Percentiles rank a stretch among this genome's conserved stretches.
These are phyloP conservation scores for Harpegnathos saltator DNA, from an alignment of 1,140 invertebrate species.

Conservation along the genomic window DNA sequence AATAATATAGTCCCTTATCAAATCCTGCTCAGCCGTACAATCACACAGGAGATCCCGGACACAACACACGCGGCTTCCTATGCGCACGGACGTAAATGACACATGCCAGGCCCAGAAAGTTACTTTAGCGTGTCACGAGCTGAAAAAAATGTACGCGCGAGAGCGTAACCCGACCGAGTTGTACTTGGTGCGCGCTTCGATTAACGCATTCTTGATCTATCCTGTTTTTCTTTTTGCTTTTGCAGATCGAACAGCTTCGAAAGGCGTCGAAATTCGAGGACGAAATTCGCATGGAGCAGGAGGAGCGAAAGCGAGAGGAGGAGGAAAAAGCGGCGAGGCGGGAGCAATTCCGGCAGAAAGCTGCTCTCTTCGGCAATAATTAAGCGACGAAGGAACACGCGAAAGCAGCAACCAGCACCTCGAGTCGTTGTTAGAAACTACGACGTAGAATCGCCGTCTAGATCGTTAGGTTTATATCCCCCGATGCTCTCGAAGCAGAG, in stretches of 20 bases:
- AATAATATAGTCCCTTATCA: slow-evolving; percentile 1
- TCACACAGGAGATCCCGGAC: background rate
- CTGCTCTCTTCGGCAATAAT: slow-evolving; percentile 90
- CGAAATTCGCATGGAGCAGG: slow-evolving; percentile 94
- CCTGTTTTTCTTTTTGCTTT: slow-evolving; percentile 39
- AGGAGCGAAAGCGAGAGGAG: slow-evolving; percentile 92
- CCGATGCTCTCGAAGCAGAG: slow-evolving; percentile 23
- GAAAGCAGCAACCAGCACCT: slow-evolving; percentile 21
- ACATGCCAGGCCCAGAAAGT: slow-evolving; percentile 29
- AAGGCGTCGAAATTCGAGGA: slow-evolving; percentile 94
- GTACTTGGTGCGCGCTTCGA: slow-evolving; percentile 17
- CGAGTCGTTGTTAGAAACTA: slow-evolving; percentile 38
- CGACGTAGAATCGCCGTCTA: slow-evolving; percentile 39
- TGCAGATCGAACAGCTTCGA: slow-evolving; percentile 92
- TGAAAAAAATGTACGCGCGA: slow-evolving; percentile 47
- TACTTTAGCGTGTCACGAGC: slow-evolving; percentile 34
- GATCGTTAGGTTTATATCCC: slow-evolving; percentile 26
- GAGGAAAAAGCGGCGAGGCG: slow-evolving; percentile 92
- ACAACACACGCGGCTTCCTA: background rate
- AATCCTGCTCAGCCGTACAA: background rate
- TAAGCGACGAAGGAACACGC: slow-evolving; percentile 51
- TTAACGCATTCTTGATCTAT: slow-evolving; percentile 16
- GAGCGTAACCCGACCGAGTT: slow-evolving; percentile 53
- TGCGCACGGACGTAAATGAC: background rate
- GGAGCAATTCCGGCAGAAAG: slow-evolving; percentile 93